phyloP scores from a whole-genome alignment of 2,113 vertebrate genomes.

The Tauraco erythrolophus region DNA sequence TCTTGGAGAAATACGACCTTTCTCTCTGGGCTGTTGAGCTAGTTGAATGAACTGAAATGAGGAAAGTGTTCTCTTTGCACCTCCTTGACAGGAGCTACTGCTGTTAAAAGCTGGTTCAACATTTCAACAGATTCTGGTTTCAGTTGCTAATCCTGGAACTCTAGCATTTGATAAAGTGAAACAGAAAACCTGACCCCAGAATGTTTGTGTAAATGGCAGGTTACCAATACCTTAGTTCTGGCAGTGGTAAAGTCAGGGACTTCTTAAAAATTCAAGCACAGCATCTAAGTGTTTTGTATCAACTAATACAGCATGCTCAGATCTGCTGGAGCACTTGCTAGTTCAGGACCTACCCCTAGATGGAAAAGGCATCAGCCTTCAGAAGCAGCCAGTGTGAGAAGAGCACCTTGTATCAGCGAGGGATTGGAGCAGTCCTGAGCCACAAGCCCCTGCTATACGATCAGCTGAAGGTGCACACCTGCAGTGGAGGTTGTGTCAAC shows the following conservation, averaged over 20 bases:
- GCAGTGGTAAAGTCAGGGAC: not conserved
- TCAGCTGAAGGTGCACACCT: not conserved
- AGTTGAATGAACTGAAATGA: not conserved
- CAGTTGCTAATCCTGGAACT: not conserved
- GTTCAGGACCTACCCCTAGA: not conserved
- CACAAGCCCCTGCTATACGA: accelerated
- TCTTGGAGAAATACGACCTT: not conserved
- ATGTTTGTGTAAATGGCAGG: not conserved
- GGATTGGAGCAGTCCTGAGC: not conserved
- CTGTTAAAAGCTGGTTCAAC: not conserved
- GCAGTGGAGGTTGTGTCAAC: not conserved
- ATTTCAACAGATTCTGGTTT: not conserved
- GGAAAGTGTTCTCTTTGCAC: not conserved
- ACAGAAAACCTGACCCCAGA: not conserved
- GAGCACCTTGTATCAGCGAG: not conserved
- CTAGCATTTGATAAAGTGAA: not conserved
- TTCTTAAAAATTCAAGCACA: not conserved
- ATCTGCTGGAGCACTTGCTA: not conserved
- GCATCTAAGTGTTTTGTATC: not conserved
- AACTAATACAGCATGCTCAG: not conserved
- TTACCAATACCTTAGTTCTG: not conserved
- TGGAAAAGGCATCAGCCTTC: not conserved
- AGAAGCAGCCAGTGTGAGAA: not conserved
- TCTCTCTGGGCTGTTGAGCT: not conserved
- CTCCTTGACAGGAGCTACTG: not conserved